A percentile compares a stretch with the other conserved stretches of the same genome.
Evolutionary conservation across 2,113 vertebrate genomes (phyloP).

Genomic region (Myrmecobius fasciatus): DNA sequence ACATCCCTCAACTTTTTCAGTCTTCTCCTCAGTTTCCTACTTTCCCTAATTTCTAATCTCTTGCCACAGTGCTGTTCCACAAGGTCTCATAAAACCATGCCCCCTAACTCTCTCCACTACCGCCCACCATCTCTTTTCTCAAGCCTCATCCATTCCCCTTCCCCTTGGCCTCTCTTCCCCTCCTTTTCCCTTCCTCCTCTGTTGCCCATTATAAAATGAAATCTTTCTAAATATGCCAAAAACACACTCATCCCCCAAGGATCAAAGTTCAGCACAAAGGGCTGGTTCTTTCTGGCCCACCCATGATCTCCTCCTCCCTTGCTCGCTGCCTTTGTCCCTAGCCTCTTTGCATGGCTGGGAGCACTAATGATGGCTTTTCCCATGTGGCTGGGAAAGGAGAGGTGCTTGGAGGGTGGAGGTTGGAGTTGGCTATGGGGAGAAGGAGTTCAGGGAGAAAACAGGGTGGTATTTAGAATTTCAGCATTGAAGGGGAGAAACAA

Average conservation of each 20-base stretch:
- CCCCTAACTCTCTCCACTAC: neutral
- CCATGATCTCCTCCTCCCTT: constrained; percentile 47
- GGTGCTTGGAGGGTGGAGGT: neutral
- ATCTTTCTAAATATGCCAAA: constrained; percentile 74
- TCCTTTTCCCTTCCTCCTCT: neutral
- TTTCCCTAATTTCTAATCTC: neutral
- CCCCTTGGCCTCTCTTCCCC: neutral
- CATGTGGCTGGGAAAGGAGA: constrained; percentile 28
- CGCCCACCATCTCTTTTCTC: constrained; percentile 12
- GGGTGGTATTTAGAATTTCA: neutral
- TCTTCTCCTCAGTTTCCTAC: neutral
- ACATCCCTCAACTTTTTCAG: neutral
- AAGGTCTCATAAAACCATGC: neutral
- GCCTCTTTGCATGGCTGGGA: constrained; percentile 66
- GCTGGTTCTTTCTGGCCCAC: constrained; percentile 67
- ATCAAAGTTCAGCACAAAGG: constrained; percentile 73
- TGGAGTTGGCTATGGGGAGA: neutral
- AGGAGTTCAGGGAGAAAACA: neutral
- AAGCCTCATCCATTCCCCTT: constrained; percentile 2
- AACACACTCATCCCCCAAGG: constrained; percentile 59
- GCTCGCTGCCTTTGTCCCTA: constrained; percentile 65
- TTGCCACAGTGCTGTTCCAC: neutral
- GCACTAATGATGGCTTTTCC: constrained; percentile 59
- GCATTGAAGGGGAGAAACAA: neutral
- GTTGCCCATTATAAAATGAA: constrained; percentile 58